Evolutionary conservation across 2,888 invertebrate species (phyloP), one percentile per base, ranked within the genome.

Genomic region (Antheraea yamamai): DNA sequence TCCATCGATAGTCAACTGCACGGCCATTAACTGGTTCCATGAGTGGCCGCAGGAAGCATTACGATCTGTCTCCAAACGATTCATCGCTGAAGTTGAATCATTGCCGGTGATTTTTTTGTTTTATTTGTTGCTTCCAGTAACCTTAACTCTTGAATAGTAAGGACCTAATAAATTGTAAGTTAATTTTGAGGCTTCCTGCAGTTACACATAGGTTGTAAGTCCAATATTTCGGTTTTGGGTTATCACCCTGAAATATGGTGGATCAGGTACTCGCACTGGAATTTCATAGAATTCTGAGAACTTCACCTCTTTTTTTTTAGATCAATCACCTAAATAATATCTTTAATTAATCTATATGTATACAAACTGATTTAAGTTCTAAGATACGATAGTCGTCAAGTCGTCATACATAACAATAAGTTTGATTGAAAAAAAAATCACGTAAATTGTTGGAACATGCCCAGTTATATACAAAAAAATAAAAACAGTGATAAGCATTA

Each of bases 21-120:
- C 98, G 0, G 96, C 98, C 23, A 98, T 99, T 80, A 97, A 99
- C 91, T 99, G 99, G 99, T 99, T 99, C 92, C 98, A 99, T 88
- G 98, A 98, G 87, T 99, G 99, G 99, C 99, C 99, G 0, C 96
- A 96, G 85, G 97, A 98, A 87, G 99, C 99, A 52, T 93, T 99
- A 83, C 96, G 97, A 79, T 98, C 98, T 58, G 99, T 99, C 1
- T 98, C 98, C 18, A 95, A 95, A 80, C 95, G 97, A 77, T 99
- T 99, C 89, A 94, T 98, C 55, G 94, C 96, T 10, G 97, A 98
- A 88, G 96, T 98, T 23, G 96, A 97, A 77, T 95, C 96, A 18
- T 91, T 99, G 75, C 96, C 97, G 81, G 97, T 97, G 91, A 74
- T 66, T 74, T 4, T n/a, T 14, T 70, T 39, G 20, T 39, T 39